Evolutionary conservation across 2,113 vertebrate species (phyloP), one percentile per base, ranked within the genome.

Genomic region (Pachypanchax playfairii): DNA sequence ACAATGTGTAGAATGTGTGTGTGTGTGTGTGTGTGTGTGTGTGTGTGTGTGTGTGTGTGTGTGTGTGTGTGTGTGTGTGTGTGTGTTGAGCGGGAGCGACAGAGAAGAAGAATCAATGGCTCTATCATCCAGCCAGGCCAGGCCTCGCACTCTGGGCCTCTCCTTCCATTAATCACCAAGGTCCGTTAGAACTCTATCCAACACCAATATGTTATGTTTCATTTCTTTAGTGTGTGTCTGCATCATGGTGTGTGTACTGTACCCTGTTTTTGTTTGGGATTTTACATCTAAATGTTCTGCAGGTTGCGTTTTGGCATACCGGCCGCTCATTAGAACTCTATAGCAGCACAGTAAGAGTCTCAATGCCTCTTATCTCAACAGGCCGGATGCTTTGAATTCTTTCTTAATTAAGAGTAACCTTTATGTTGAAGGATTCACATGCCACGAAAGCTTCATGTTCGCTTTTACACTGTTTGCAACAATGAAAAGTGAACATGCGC

Each of bases 331-430:
- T 82, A 80, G 46, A 57, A 68, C 55, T 70, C 73, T 77, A 68
- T 69, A 70, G 22, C 54, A 17, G 59, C 36, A 52, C 52, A 28
- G 46, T 42, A 56, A 39, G 5, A 55, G 35, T 58, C 66, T 79
- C 61, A 52, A 75, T 77, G 69, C 53, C 70, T 81, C 63, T 86
- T 80, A 84, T 87, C 78, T 71, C 76, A 70, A 57, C 61, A 35
- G 26, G 26, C 51, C 31, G 58, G 52, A 35, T 1, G 62, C 75
- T 77, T 81, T 79, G 74, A 76, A 76, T 58, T 43, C 63, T 70
- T 81, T 78, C 65, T 87, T 80, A 87, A 87, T 88, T 88, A 82
- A 66, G 51, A 79, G 60, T 50, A 82, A 82, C 73, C 76, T 88
- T 80, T 85, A 61, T 69, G 52, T 62, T 51, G 60, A 71, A 77